These are phyloP conservation scores for Karalla daura DNA, from an alignment of 2,797 vertebrate genomes.

Conservation along the genomic window DNA sequence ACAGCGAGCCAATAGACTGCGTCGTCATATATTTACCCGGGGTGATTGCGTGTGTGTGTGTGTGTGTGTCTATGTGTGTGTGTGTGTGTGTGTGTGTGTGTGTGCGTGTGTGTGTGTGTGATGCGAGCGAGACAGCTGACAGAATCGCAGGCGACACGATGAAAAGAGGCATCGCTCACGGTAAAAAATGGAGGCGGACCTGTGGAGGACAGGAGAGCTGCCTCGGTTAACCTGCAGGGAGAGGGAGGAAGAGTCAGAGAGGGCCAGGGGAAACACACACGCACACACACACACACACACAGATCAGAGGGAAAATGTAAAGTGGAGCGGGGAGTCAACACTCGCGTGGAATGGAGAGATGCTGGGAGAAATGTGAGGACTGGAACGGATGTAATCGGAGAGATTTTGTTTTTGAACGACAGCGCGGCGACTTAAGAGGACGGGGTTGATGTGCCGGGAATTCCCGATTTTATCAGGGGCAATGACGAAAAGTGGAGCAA, in stretches of 20 bases:
- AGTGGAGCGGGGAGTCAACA: too few relatives aligned
- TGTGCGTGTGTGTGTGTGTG: neutral
- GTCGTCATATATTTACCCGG: conserved; percentile 83
- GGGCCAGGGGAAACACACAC: neutral
- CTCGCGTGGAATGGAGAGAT: conserved; percentile 23
- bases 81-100: conserved; percentile 22
- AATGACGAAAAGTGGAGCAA: conserved; percentile 68
- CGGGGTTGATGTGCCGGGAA: conserved; percentile 12
- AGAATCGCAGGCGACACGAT: conserved; percentile 41
- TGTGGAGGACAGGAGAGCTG: conserved; percentile 33
- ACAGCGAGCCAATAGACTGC: conserved; percentile 77
- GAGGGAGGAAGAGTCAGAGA: neutral
- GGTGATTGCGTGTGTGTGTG: conserved; percentile 14
- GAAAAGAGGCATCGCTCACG: conserved; percentile 48
- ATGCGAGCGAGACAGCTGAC: conserved; percentile 44
- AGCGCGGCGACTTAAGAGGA: conserved; percentile 12
- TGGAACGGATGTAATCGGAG: neutral
- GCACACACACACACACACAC: conserved; percentile 9
- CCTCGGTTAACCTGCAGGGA: conserved; percentile 47
- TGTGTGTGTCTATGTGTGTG: conserved; percentile 4
- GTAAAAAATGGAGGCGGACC: conserved; percentile 41
- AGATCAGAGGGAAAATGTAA: too few relatives aligned
- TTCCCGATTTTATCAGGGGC: conserved; percentile 54
- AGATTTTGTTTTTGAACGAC: neutral
- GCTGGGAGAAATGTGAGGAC: neutral